Evolutionary conservation across 2,113 vertebrate species (phyloP).

Genomic region (Gallinago paraguaiae): DNA sequence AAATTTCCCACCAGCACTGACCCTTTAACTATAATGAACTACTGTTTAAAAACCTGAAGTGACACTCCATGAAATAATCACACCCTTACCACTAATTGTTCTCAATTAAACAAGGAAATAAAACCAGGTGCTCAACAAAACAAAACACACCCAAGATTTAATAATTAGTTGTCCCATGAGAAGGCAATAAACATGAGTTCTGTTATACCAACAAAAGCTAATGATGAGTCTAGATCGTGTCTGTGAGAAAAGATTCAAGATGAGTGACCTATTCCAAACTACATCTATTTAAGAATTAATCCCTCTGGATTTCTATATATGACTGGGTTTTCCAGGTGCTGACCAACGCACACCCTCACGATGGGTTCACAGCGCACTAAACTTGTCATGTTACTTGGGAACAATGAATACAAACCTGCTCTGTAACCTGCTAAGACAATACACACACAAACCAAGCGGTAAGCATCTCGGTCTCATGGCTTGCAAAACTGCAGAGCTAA

Average conservation of each 20-base stretch:
- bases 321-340: rapidly evolving
- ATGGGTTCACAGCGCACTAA: rapidly evolving
- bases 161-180: neutral
- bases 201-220: neutral
- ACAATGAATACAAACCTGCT: neutral
- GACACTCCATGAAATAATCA: neutral
- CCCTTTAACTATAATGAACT: neutral
- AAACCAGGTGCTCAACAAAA: neutral
- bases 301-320: neutral
- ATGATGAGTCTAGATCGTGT: neutral
- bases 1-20: neutral
- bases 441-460: neutral
- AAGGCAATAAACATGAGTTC: neutral
- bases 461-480: no score
- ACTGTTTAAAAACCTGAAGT: neutral
- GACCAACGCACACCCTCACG: neutral
- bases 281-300: neutral
- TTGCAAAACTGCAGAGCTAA: neutral
- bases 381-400: rapidly evolving
- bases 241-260: neutral
- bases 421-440: neutral
- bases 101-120: neutral
- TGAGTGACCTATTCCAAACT: neutral
- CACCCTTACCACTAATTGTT: neutral
- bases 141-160: neutral